Percentiles rank a stretch among this genome's conserved stretches.
These are phyloP conservation scores for Agapetus fuscipes DNA, from an alignment of 2,888 invertebrate genomes.

Conservation along the genomic window DNA sequence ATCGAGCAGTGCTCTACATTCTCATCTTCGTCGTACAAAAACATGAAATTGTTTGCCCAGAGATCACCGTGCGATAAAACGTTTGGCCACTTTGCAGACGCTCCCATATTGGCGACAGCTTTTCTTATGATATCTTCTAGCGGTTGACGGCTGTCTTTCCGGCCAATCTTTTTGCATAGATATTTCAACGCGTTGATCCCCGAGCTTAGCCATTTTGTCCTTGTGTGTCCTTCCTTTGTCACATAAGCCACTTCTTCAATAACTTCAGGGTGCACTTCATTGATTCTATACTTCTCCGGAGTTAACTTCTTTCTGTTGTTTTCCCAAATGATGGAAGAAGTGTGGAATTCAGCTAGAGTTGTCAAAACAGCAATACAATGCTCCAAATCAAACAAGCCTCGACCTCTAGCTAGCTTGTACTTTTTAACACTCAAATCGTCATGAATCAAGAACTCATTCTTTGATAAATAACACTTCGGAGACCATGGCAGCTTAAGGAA, in stretches of 20 bases:
- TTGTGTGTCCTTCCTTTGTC: constrained; percentile 27
- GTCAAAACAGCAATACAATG: constrained; percentile 39
- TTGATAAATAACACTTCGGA: constrained; percentile 24
- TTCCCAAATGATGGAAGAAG: constrained; percentile 44
- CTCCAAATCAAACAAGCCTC: constrained; percentile 31
- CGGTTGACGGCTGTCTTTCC: constrained; percentile 21
- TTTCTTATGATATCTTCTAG: constrained; percentile 27
- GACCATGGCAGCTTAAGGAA: constrained; percentile 23
- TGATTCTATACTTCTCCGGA: constrained; percentile 22
- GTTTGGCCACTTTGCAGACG: constrained; percentile 33
- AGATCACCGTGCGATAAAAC: constrained; percentile 53
- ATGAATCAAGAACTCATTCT: constrained; percentile 33
- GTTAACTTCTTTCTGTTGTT: constrained; percentile 25
- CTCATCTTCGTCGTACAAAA: constrained; percentile 33
- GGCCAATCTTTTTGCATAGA: constrained; percentile 31
- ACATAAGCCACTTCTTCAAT: constrained; percentile 25
- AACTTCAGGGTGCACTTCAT: constrained; percentile 24
- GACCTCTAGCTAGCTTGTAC: constrained; percentile 10
- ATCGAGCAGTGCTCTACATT: constrained; percentile 48
- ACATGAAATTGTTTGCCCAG: constrained; percentile 56
- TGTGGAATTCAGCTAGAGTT: constrained; percentile 42
- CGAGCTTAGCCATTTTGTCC: constrained; percentile 33
- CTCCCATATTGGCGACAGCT: constrained; percentile 28
- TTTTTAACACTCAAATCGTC: constrained; percentile 30
- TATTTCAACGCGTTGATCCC: constrained; percentile 31